These are phyloP conservation scores for Gibbula magus DNA, from an alignment of 2,888 invertebrate species.

Conservation along the genomic window DNA sequence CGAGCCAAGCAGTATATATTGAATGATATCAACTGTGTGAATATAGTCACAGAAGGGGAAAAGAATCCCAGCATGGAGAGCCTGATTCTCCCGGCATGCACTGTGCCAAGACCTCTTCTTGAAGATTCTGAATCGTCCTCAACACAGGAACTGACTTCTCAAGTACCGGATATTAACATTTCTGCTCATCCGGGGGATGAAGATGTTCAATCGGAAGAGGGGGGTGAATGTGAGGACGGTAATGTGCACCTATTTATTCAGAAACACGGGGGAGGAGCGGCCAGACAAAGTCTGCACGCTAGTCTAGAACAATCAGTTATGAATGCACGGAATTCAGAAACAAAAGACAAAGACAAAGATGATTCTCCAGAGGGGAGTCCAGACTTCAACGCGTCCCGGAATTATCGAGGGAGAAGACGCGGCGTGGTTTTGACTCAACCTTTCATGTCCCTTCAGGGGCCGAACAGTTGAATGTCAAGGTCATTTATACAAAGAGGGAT, in stretches of 20 bases:
- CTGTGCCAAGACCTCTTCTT: neutral
- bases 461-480: too few species aligned
- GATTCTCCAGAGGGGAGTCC: neutral
- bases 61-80: neutral
- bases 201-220: neutral
- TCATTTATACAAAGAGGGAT: too few species aligned
- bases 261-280: neutral
- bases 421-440: neutral
- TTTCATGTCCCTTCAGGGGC: too few species aligned
- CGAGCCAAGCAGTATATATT: neutral
- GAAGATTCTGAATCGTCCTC: neutral
- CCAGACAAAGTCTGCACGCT: neutral
- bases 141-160: neutral
- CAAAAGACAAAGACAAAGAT: too few species aligned
- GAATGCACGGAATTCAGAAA: neutral
- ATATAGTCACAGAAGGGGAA: neutral
- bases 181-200: neutral
- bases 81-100: neutral
- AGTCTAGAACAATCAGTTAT: conserved; percentile 9
- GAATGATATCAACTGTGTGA: neutral
- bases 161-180: neutral
- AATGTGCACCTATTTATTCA: neutral
- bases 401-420: neutral
- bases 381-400: neutral
- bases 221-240: neutral